A percentile compares a stretch with the other conserved stretches of the same genome.
phyloP scores from a whole-genome alignment of 2,888 invertebrate species.

The Spilarctia lutea region DNA sequence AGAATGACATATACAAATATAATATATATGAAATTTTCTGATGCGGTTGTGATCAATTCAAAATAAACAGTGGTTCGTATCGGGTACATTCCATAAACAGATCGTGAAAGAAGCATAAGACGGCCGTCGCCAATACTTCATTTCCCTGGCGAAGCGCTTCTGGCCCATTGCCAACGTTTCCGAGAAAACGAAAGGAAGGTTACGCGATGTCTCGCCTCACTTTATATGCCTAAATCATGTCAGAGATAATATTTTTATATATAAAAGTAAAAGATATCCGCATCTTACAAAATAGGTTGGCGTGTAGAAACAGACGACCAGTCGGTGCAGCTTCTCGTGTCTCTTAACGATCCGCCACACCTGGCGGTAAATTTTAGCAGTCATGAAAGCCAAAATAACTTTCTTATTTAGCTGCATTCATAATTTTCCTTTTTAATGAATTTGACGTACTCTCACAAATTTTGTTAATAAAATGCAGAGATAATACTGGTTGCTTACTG shows the following conservation, averaged over 20 bases:
- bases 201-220: constrained; percentile 83
- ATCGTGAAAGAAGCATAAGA: constrained; percentile 75
- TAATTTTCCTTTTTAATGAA: constrained; percentile 50
- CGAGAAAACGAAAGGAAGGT: constrained; percentile 84
- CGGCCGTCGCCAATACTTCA: constrained; percentile 80
- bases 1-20: background rate
- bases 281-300: constrained; percentile 55
- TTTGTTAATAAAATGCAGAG: constrained; percentile 40
- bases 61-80: constrained; percentile 69
- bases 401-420: constrained; percentile 41
- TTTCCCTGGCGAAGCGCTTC: constrained; percentile 75
- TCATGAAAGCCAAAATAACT: constrained; percentile 40
- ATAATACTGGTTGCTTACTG: constrained; percentile 38
- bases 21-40: constrained; percentile 26
- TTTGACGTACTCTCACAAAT: constrained; percentile 37
- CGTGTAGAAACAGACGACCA: constrained; percentile 30
- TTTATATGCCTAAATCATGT: constrained; percentile 84
- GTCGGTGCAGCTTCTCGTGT: constrained; percentile 32
- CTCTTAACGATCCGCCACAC: constrained; percentile 59
- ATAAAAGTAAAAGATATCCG: constrained; percentile 54
- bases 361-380: constrained; percentile 64
- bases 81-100: constrained; percentile 79
- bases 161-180: constrained; percentile 81
- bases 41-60: constrained; percentile 65
- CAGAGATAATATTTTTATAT: constrained; percentile 75